phyloP scores from a whole-genome alignment of 2,888 invertebrate genomes.

The Lamellibrachia columna region DNA sequence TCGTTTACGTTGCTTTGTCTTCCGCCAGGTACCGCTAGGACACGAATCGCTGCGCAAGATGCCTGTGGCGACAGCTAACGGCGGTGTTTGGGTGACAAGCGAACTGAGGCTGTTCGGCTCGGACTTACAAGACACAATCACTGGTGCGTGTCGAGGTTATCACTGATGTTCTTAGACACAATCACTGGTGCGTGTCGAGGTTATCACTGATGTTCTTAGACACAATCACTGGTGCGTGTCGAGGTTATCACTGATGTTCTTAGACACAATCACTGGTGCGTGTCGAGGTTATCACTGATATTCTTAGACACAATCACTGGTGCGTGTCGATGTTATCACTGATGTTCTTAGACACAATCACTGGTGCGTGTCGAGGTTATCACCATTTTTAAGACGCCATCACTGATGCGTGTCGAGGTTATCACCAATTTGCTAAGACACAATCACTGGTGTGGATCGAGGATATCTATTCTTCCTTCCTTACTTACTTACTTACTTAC shows the following conservation, averaged over 20 bases:
- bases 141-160: not conserved
- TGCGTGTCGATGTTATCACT: too few species aligned
- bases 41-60: not conserved
- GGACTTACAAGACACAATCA: not conserved
- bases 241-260: too few species aligned
- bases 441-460: too few species aligned
- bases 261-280: too few species aligned
- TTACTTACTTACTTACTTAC: too few species aligned
- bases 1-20: not conserved
- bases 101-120: not conserved
- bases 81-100: not conserved
- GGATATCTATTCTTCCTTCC: too few species aligned
- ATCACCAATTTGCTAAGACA: not conserved
- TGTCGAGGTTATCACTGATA: too few species aligned
- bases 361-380: too few species aligned
- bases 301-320: not conserved
- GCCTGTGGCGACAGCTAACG: not conserved
- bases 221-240: not conserved
- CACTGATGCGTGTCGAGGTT: not conserved
- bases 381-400: not conserved
- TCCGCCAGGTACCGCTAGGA: conserved; percentile 1
- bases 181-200: too few species aligned
- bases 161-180: not conserved
- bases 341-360: too few species aligned
- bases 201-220: too few species aligned